Evolutionary conservation across 1,140 invertebrate species (phyloP).

Genomic region (Tetragonula clypearis): DNA sequence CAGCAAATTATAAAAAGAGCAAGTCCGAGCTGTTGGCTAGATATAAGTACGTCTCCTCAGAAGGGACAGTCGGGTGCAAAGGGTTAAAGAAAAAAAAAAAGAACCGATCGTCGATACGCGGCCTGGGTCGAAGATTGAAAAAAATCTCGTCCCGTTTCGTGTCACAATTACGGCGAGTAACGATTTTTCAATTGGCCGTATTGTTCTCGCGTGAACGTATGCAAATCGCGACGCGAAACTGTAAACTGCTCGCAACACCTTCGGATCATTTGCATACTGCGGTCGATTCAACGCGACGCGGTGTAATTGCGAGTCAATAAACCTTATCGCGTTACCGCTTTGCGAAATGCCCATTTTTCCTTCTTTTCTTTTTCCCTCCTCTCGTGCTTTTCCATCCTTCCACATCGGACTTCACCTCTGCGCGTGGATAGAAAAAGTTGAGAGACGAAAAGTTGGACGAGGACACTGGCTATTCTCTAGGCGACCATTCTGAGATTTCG

Average conservation of each 20-base stretch:
- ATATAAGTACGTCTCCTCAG: too few species aligned
- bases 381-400: background rate
- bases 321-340: background rate
- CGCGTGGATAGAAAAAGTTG: too few species aligned
- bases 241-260: background rate
- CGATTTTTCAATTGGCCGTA: background rate
- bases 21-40: too few species aligned
- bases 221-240: conserved; percentile 20
- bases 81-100: too few species aligned
- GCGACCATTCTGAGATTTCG: too few species aligned
- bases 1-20: too few species aligned
- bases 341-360: background rate
- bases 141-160: background rate
- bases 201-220: conserved; percentile 7
- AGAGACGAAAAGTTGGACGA: too few species aligned
- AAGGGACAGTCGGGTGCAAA: too few species aligned
- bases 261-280: conserved; percentile 12
- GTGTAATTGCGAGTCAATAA: conserved; percentile 7
- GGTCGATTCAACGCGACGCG: background rate
- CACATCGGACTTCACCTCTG: too few species aligned
- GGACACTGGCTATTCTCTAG: too few species aligned
- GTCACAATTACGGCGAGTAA: background rate
- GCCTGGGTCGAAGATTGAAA: background rate
- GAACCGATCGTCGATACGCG: background rate
- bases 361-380: background rate